Evolutionary conservation across 2,113 vertebrate species (phyloP), one percentile per base, ranked within the genome.

Genomic region (Menidia beryllina): DNA sequence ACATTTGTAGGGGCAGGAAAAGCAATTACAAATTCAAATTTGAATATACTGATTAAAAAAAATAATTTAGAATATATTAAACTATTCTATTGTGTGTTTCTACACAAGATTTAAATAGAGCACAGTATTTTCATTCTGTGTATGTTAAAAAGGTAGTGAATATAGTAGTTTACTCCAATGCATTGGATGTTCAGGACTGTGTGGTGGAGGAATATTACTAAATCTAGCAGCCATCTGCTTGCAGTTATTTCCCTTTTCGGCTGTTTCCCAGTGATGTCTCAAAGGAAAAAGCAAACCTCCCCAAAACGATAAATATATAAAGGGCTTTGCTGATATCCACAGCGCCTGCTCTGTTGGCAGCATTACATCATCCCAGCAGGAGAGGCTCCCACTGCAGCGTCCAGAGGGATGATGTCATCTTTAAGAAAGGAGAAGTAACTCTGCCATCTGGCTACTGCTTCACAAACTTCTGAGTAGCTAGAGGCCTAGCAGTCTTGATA

Each of bases 311-410:
- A 67, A 69, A 66, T 49, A 17, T 34, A 62, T 65, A 25, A 66
- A 53, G 49, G 23, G 60, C 68, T 69, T 71, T 59, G 48, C 72
- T 11, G 68, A 77, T 27, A 34, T 56, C 26, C 25, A 9, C 45
- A 36, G 54, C 55, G 59, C 73, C 59, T 78, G 78, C 85, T 75
- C 66, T 24, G 0, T 54, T 59, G 24, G 77, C 59, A 61, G 62
- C 85, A 89, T 85, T 17, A 85, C 87, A 79, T 89, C 85, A 87
- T 26, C 41, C 54, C 6, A 5, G 72, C 77, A 73, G 67, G 47
- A 69, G 19, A 69, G 68, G 36, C 20, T 49, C 62, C 70, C 80
- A 71, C 83, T 84, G 75, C 79, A 81, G 77, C 48, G 26, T 47
- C 59, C 73, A 13, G 5, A 68, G 50, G 13, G 52, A 68, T 87